Percentiles rank a stretch among this genome's conserved stretches.
These are phyloP conservation scores for Gallinago nigripennis DNA, from an alignment of 2,797 vertebrate species.

Conservation along the genomic window DNA sequence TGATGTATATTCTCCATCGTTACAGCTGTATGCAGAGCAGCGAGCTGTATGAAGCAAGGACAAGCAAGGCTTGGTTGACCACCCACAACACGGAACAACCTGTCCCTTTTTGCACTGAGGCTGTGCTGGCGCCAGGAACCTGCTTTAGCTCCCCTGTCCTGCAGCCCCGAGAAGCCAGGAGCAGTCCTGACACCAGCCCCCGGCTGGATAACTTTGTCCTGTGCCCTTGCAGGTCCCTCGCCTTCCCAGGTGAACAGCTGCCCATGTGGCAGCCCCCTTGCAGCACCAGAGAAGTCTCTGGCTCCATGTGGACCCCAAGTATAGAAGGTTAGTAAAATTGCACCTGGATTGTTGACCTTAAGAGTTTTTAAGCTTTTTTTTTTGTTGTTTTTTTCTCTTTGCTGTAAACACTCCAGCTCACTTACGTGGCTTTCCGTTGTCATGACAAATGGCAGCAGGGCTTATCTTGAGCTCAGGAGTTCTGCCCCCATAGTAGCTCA, in stretches of 20 bases:
- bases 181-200: not conserved
- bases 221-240: not conserved
- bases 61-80: not conserved
- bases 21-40: not conserved
- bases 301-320: not conserved
- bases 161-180: not conserved
- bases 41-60: not conserved
- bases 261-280: not conserved
- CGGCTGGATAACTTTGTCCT: not conserved
- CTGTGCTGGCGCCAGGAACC: not conserved
- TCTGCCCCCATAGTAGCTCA: not conserved
- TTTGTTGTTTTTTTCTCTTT: not conserved
- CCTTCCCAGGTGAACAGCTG: not conserved
- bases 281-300: not conserved
- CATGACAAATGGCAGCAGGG: not conserved
- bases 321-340: slow-evolving; percentile 42
- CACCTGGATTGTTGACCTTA: not conserved
- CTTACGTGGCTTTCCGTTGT: not conserved
- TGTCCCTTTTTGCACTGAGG: not conserved
- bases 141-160: not conserved
- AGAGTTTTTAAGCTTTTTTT: not conserved
- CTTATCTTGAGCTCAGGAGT: not conserved
- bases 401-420: not conserved
- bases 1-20: not conserved
- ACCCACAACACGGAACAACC: not conserved